These are phyloP conservation scores for Aegithalos caudatus DNA, from an alignment of 2,113 vertebrate genomes.

Conservation along the genomic window DNA sequence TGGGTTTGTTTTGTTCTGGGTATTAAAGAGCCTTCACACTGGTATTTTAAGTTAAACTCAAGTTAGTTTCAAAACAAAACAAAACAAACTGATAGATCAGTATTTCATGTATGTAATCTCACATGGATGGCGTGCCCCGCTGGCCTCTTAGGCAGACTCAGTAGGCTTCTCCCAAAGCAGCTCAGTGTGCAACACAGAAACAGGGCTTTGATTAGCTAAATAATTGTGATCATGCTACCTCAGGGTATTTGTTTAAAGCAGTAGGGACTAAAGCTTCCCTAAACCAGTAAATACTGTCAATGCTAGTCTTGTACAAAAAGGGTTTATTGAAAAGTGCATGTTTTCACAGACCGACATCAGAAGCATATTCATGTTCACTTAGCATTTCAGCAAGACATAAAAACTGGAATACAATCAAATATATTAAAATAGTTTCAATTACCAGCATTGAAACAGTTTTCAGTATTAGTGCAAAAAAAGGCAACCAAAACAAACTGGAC, in stretches of 20 bases:
- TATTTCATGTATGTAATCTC: neutral
- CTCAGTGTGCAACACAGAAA: neutral
- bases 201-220: neutral
- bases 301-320: conserved; percentile 62
- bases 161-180: neutral
- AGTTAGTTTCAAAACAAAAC: neutral
- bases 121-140: neutral
- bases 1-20: neutral
- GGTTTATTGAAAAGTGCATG: conserved; percentile 78
- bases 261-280: neutral
- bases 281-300: neutral
- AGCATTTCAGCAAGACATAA: conserved; percentile 66
- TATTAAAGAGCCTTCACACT: neutral
- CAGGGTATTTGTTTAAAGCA: neutral
- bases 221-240: neutral
- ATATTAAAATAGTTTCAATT: conserved; percentile 85
- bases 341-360: conserved; percentile 60
- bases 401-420: conserved; percentile 72
- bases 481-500: conserved; percentile 59
- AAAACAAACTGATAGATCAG: neutral
- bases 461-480: conserved; percentile 76
- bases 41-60: neutral
- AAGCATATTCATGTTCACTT: conserved; percentile 69
- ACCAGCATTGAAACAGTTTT: conserved; percentile 85
- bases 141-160: neutral